Conservation (phyloP, 2,888 invertebrate genomes). For the Drosophila ezoana region DNA sequence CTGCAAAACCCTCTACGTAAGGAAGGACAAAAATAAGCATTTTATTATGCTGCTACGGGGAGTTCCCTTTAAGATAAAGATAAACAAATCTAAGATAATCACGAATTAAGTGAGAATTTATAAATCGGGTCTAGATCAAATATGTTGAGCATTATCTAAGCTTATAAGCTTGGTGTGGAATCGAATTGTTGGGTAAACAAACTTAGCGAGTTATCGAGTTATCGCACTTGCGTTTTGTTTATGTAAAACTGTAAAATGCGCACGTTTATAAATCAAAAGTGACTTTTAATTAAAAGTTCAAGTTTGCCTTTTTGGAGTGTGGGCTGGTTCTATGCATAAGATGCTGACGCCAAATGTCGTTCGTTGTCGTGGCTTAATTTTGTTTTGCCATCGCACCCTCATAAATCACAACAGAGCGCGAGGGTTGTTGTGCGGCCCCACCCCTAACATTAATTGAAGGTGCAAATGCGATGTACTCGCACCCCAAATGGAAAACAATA, state of each 20-base stretch:
- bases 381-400: conserved; percentile 79
- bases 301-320: conserved; percentile 39
- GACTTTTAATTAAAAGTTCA: conserved; percentile 82
- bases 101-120: not conserved
- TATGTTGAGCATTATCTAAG: conserved; percentile 1
- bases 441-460: conserved; percentile 74
- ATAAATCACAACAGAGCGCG: conserved; percentile 72
- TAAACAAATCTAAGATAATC: too few relatives aligned
- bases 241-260: conserved; percentile 61
- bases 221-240: conserved; percentile 41
- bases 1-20: too few relatives aligned
- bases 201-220: conserved; percentile 41
- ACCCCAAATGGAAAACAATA: conserved; percentile 76
- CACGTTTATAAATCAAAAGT: conserved; percentile 78
- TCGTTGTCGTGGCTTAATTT: conserved; percentile 76
- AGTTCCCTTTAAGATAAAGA: too few relatives aligned
- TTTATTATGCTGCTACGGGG: too few relatives aligned
- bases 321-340: conserved; percentile 53
- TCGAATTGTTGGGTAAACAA: conserved; percentile 23
- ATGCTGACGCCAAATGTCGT: conserved; percentile 79
- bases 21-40: too few relatives aligned
- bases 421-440: conserved; percentile 26
- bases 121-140: not conserved
- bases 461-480: conserved; percentile 78
- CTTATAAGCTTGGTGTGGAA: conserved; percentile 28